Percentiles rank a stretch among this genome's conserved stretches.
These are phyloP conservation scores for Euwallacea fornicatus DNA, from an alignment of 1,140 invertebrate genomes.

Conservation along the genomic window DNA sequence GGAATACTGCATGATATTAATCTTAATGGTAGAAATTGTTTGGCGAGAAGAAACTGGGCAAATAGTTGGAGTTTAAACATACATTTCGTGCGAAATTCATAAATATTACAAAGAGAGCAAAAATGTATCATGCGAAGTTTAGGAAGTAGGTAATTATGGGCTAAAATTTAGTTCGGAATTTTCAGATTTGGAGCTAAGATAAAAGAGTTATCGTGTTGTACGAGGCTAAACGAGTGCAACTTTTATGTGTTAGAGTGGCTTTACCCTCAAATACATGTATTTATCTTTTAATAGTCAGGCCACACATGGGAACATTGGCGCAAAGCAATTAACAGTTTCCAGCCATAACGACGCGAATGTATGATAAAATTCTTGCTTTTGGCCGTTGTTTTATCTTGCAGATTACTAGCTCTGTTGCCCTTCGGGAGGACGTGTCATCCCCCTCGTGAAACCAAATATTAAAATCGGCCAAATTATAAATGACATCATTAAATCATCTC, in stretches of 20 bases:
- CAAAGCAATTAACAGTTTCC: constrained; percentile 34
- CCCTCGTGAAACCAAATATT: background rate
- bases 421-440: no score
- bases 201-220: constrained; percentile 11
- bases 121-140: no score
- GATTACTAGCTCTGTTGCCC: constrained; percentile 4
- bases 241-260: constrained; percentile 23
- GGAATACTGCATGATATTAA: no score
- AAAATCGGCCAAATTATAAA: constrained; percentile 29
- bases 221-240: constrained; percentile 11
- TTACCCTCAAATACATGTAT: constrained; percentile 12
- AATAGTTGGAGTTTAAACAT: no score
- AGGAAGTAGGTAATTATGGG: no score
- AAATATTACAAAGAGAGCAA: no score
- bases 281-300: constrained; percentile 29
- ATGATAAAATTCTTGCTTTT: constrained; percentile 24
- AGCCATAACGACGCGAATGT: constrained; percentile 20
- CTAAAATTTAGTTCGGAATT: background rate
- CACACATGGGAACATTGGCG: constrained; percentile 19
- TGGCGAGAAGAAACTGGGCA: no score
- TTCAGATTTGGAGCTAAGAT: constrained; percentile 2
- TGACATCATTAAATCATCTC: constrained; percentile 32
- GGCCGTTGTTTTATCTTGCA: constrained; percentile 7
- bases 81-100: no score
- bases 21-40: no score